Percentiles rank a stretch among this genome's conserved stretches.
Evolutionary conservation across 2,888 invertebrate genomes (phyloP).

Genomic region (Heliothis peltigera): DNA sequence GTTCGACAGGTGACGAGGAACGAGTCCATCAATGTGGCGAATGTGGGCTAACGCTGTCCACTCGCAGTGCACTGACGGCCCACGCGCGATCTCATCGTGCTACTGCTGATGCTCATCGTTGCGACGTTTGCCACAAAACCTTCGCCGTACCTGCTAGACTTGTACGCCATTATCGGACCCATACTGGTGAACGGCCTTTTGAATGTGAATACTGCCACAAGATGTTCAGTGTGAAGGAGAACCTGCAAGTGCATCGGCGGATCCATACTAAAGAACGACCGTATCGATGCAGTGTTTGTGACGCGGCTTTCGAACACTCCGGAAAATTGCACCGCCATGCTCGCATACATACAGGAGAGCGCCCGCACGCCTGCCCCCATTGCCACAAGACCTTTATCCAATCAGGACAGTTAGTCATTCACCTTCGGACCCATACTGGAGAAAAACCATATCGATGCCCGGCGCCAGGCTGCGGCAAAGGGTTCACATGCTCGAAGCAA

Average conservation of each 20-base stretch:
- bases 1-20: slow-evolving; percentile 88
- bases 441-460: slow-evolving; percentile 96
- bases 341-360: slow-evolving; percentile 96
- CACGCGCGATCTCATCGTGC: slow-evolving; percentile 89
- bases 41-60: slow-evolving; percentile 93
- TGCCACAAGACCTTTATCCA: slow-evolving; percentile 97
- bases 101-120: slow-evolving; percentile 94
- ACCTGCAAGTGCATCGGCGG: slow-evolving; percentile 96
- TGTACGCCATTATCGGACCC: slow-evolving; percentile 96
- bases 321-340: slow-evolving; percentile 97
- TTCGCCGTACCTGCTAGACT: slow-evolving; percentile 97
- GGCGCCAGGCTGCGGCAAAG: slow-evolving; percentile 95
- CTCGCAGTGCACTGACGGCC: slow-evolving; percentile 93
- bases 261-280: slow-evolving; percentile 98
- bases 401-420: slow-evolving; percentile 97
- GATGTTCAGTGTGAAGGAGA: slow-evolving; percentile 97
- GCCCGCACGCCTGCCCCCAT: slow-evolving; percentile 96
- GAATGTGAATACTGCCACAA: slow-evolving; percentile 98
- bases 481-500: slow-evolving; percentile 97
- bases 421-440: slow-evolving; percentile 96
- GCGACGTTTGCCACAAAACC: slow-evolving; percentile 97
- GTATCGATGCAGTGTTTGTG: slow-evolving; percentile 96
- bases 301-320: slow-evolving; percentile 96
- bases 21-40: slow-evolving; percentile 91
- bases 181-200: slow-evolving; percentile 97